Conservation (phyloP, 2,888 invertebrate genomes). For the Neelides folsomi region DNA sequence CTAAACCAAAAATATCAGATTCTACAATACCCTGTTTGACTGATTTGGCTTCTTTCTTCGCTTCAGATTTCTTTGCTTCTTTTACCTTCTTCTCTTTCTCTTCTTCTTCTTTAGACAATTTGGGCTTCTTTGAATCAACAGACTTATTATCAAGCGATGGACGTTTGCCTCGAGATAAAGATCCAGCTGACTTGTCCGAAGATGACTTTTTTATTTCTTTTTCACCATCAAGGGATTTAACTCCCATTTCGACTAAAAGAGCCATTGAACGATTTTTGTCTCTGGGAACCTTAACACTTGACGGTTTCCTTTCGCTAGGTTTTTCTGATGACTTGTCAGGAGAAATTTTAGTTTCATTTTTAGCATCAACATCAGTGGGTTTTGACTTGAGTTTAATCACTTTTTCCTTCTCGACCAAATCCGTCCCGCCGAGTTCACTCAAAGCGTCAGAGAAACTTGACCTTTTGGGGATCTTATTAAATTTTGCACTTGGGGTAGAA, state of each 20-base stretch:
- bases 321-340: conserved; percentile 1
- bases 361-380: conserved; percentile 2
- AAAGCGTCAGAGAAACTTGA: conserved; percentile 28
- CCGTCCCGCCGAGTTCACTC: conserved; percentile 24
- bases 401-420: conserved; percentile 11
- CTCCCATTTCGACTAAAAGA: conserved; percentile 24
- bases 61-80: conserved; percentile 39
- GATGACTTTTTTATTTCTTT: conserved; percentile 6
- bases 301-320: not conserved
- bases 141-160: conserved; percentile 24
- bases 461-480: conserved; percentile 32
- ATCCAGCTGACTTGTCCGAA: conserved; percentile 2
- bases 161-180: conserved; percentile 20
- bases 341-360: not conserved
- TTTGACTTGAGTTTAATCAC: conserved; percentile 6
- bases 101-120: conserved; percentile 24
- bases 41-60: conserved; percentile 36
- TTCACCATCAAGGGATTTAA: not conserved
- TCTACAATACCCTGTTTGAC: conserved; percentile 46
- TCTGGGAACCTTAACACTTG: conserved; percentile 20
- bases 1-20: conserved; percentile 88
- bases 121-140: conserved; percentile 24
- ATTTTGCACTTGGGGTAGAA: conserved; percentile 7
- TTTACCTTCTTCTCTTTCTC: conserved; percentile 23
- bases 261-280: conserved; percentile 23